Evolutionary conservation across 2,113 vertebrate genomes (phyloP).

Genomic region (Syngnathus scovelli): DNA sequence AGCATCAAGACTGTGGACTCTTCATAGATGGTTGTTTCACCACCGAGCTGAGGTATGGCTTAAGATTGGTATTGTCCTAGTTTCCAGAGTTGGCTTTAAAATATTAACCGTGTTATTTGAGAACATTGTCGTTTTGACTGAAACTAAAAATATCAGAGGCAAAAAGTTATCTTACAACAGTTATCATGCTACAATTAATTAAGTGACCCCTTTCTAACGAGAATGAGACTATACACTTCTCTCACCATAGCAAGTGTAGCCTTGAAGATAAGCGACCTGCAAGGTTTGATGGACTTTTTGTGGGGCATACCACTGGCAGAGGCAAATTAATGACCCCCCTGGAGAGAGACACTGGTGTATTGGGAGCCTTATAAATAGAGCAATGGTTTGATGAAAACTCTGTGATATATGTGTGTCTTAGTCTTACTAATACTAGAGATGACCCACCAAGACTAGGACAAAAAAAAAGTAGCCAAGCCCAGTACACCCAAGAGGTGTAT

Average conservation of each 20-base stretch:
- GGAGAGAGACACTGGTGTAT: constrained; percentile 39
- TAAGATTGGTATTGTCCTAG: constrained; percentile 24
- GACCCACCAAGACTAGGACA: constrained; percentile 29
- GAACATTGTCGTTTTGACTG: constrained; percentile 20
- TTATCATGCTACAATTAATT: constrained; percentile 40
- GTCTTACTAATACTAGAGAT: constrained; percentile 29
- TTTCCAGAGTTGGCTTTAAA: constrained; percentile 28
- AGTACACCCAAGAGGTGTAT: not conserved
- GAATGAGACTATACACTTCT: constrained; percentile 31
- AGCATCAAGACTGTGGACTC: constrained; percentile 7
- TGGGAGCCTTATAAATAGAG: constrained; percentile 63
- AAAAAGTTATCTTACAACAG: constrained; percentile 28
- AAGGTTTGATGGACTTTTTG: constrained; percentile 61
- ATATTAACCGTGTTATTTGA: constrained; percentile 8
- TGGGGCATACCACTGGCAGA: constrained; percentile 58
- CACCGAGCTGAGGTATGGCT: constrained; percentile 7
- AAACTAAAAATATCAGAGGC: constrained; percentile 19
- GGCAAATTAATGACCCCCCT: constrained; percentile 66
- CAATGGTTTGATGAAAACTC: constrained; percentile 49
- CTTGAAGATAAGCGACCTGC: constrained; percentile 45
- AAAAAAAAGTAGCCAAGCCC: not conserved
- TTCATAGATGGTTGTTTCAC: not conserved
- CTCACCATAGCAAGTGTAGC: constrained; percentile 18
- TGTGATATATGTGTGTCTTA: constrained; percentile 41
- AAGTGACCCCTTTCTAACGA: constrained; percentile 37